Percentiles rank a stretch among this genome's conserved stretches.
phyloP scores from a whole-genome alignment of 2,888 invertebrate genomes.

The Liodrosophila aerea region DNA sequence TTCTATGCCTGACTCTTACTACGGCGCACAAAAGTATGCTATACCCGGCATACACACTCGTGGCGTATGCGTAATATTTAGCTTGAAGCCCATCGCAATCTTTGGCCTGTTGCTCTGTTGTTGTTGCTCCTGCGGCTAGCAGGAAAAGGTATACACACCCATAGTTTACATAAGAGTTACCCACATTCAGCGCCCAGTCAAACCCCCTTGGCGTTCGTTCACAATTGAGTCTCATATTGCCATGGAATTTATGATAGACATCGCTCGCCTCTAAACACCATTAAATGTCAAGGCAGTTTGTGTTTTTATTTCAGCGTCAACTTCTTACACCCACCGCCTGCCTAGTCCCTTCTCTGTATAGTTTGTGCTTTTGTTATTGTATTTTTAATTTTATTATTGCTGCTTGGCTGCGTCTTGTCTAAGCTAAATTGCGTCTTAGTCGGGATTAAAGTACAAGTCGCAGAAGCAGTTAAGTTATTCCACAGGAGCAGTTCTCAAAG shows the following conservation, averaged over 20 bases:
- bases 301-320: constrained; percentile 24
- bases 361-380: constrained; percentile 30
- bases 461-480: constrained; percentile 10
- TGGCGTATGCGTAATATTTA: constrained; percentile 32
- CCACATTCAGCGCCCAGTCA: neutral
- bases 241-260: constrained; percentile 42
- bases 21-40: constrained; percentile 61
- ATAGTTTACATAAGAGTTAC: constrained; percentile 15
- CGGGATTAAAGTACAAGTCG: constrained; percentile 23
- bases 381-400: constrained; percentile 55
- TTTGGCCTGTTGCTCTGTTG: constrained; percentile 40
- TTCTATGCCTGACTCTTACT: constrained; percentile 45
- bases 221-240: constrained; percentile 39
- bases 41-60: constrained; percentile 11
- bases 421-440: constrained; percentile 23
- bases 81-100: constrained; percentile 3
- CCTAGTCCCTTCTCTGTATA: constrained; percentile 26
- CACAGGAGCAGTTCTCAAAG: too few relatives aligned
- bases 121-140: constrained; percentile 6
- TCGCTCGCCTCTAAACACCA: constrained; percentile 43
- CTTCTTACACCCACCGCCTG: neutral
- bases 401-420: constrained; percentile 55
- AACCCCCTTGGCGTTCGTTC: neutral
- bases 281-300: constrained; percentile 64
- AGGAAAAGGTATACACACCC: constrained; percentile 18